Evolutionary conservation across 2,113 vertebrate genomes (phyloP).

Genomic region (Chrysochloris asiatica): DNA sequence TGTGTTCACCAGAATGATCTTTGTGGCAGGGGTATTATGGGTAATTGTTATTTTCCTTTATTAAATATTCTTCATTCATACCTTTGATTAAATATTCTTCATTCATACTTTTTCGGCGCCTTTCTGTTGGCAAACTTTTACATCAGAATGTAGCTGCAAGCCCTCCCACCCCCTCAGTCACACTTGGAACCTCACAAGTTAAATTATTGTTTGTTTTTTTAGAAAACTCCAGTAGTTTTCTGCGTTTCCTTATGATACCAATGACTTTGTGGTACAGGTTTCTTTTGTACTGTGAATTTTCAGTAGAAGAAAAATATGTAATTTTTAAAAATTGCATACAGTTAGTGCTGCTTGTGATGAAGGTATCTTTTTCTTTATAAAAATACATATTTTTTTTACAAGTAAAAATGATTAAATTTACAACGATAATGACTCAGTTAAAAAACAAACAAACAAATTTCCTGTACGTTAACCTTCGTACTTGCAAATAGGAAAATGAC

Average conservation of each 20-base stretch:
- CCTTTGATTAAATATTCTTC: not conserved
- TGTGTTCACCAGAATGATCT: not conserved
- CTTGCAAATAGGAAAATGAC: not conserved
- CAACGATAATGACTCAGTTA: not conserved
- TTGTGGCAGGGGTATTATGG: not conserved
- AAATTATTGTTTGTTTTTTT: not conserved
- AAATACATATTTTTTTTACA: not conserved
- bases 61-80: not conserved
- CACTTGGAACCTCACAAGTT: not conserved
- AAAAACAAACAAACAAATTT: not conserved
- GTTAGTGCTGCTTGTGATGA: slow-evolving; percentile 84
- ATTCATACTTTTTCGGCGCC: not conserved
- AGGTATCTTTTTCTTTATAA: slow-evolving; percentile 84
- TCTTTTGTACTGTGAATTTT: slow-evolving; percentile 88
- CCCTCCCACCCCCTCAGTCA: not conserved
- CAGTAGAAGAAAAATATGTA: slow-evolving; percentile 88
- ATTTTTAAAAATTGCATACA: no score
- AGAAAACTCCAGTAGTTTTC: not conserved
- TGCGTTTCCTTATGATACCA: not conserved
- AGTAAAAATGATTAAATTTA: not conserved
- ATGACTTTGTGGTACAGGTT: slow-evolving; percentile 78
- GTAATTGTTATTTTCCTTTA: not conserved
- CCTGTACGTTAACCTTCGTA: not conserved
- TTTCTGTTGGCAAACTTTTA: not conserved
- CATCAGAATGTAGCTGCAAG: not conserved